Base-by-base conservation (phyloP, 2,888 invertebrate genomes). In the Stenichneumon culpator region DNA sequence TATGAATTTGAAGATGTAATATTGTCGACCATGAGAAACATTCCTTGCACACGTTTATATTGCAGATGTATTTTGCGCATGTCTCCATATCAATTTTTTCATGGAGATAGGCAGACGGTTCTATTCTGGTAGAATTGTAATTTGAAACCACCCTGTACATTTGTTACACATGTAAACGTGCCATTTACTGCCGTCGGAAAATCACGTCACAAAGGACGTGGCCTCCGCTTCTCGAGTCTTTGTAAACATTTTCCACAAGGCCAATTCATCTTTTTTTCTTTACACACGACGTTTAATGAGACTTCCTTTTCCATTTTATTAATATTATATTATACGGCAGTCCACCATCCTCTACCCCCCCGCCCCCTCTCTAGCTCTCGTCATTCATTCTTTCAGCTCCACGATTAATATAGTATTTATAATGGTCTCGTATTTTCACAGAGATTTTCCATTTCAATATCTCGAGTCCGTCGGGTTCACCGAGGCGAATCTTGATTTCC, bases 321-420 rank as follows among this genome's bases (percentile, higher is more conserved):
- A 82, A 54, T 60, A 57, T 57, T 65, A 36, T 67, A 36, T 22
- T 68, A 5, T 54, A 54, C 19, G 25, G 16, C 28, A 52, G 28
- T 54, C 32, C 14, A 19, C 44, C 14, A 36, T 47, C 28, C 25
- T 75, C 69, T 44, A 0, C 28, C 5, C 5, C 28, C 28, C 28
- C 4, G 4, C 63, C 3, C 1, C 14, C 25, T 57, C 1, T 14
- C 25, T 50, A n/a, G 25, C 70, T 57, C 73, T 81, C 60, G 7
- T 57, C 82, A 47, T 28, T 73, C 54, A 54, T 4, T 22, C 57
- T 57, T 22, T 14, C 57, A 14, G 25, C 3, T 57, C 11, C 47
- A 25, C 36, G 79, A 79, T 83, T 79, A 79, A 74, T 83, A 65
- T 75, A 75, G 75, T 75, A 77, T 77, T 84, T 80, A 80, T 84